Base-by-base conservation (phyloP, 1,140 invertebrate genomes). In the Calycopis cecrops region DNA sequence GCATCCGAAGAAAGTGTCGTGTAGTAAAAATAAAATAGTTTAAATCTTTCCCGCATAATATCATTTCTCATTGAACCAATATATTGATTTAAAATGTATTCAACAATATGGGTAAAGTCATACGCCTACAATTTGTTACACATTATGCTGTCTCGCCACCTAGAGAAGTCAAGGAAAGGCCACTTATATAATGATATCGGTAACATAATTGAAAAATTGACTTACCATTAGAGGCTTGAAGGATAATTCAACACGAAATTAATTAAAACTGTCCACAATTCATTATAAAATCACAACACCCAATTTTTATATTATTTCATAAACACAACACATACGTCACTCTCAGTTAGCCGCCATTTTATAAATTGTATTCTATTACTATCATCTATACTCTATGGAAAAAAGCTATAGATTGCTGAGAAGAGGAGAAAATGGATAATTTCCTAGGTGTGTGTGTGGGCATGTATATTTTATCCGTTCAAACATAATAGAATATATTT, bases 241-340 rank as follows among this genome's bases (percentile, higher is more conserved):
- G 49, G 48, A 67, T 42, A 53, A 56, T 62, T 60, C 60, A 58
- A 21, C 48, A 59, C 52, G 65, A 52, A 42, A 18, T 57, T 59
- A 62, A 52, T 47, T 59, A 57, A 62, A 60, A 65, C 52, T 60
- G 47, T 53, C 55, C 73, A 44, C 64, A 78, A 66, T 76, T 66
- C 79, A 82, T 78, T 67, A 68, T 76, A 67, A 65, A 65, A 65
- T 68, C 76, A 79, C 72, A 65, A 52, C 60, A 74, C 61, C 72
- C 21, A 55, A 53, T 48, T 65, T 64, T 66, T 61, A 68, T 65
- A 59, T 47, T 64, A 76, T 67, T 73, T 71, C 62, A 77, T 79
- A 85, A 83, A 83, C 73, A 82, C 71, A 85, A 80, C 78, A 81
- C 73, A 81, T 81, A 83, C 81, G 79, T 85, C 81, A 85, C 73